Percentiles rank a stretch among this genome's conserved stretches.
phyloP scores from a whole-genome alignment of 2,888 invertebrate genomes.

The Crioceris asparagi region DNA sequence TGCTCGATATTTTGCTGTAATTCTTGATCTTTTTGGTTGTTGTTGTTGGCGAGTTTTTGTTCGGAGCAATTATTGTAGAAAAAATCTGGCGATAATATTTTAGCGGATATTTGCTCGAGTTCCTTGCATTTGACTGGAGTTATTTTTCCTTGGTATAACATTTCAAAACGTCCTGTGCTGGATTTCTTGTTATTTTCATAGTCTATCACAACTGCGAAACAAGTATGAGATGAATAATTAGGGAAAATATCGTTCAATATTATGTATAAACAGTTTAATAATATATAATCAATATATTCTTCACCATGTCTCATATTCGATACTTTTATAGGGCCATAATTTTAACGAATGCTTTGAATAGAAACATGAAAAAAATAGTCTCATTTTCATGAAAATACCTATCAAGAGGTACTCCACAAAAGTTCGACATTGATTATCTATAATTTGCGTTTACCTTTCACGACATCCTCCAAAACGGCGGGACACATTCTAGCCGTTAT shows the following conservation, averaged over 20 bases:
- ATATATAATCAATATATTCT: too few relatives aligned
- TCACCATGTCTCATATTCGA: too few relatives aligned
- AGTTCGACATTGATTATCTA: not conserved
- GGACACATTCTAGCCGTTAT: slow-evolving; percentile 77
- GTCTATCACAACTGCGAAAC: slow-evolving; percentile 44
- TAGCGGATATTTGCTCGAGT: too few relatives aligned
- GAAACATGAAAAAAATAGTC: not conserved
- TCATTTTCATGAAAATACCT: not conserved
- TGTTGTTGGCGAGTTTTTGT: too few relatives aligned
- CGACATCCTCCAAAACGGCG: slow-evolving; percentile 67
- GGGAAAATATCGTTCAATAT: not conserved
- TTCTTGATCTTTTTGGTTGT: too few relatives aligned
- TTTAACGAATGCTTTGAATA: not conserved
- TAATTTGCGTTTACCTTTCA: slow-evolving; percentile 59
- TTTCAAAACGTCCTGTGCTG: slow-evolving; percentile 49
- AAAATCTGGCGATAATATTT: too few relatives aligned
- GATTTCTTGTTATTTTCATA: slow-evolving; percentile 35
- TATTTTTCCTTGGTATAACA: slow-evolving; percentile 26
- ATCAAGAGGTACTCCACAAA: not conserved
- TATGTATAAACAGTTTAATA: too few relatives aligned
- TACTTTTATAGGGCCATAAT: not conserved
- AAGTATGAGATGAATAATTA: not conserved
- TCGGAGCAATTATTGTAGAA: too few relatives aligned
- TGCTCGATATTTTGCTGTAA: too few relatives aligned
- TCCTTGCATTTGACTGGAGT: too few relatives aligned